phyloP scores from a whole-genome alignment of 2,113 vertebrate genomes.

The Notiomystis cincta region DNA sequence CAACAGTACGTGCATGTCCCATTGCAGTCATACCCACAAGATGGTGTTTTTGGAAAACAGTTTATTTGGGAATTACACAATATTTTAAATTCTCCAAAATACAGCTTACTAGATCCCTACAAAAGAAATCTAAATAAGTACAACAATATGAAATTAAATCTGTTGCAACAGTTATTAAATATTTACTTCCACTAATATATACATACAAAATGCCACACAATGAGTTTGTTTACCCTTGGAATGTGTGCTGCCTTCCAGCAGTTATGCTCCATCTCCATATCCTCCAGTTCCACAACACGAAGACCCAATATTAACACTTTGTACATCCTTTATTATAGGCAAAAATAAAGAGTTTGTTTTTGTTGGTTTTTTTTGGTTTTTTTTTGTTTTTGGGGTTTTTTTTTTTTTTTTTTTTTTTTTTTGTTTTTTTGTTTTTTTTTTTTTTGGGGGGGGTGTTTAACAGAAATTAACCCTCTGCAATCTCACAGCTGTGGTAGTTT shows the following conservation, averaged over 20 bases:
- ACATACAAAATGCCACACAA: slow-evolving; percentile 77
- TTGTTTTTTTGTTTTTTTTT: too few species aligned
- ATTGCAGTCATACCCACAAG: background rate
- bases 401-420: too few species aligned
- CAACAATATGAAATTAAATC: slow-evolving; percentile 84
- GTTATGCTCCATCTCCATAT: slow-evolving; percentile 1
- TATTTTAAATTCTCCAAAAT: slow-evolving; percentile 85
- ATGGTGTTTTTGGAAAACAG: slow-evolving; percentile 69
- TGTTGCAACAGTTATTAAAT: slow-evolving; percentile 76
- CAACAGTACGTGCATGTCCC: background rate
- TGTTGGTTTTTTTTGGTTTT: too few species aligned
- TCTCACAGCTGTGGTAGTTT: slow-evolving; percentile 93
- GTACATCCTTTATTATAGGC: slow-evolving; percentile 60
- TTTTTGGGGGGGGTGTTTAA: background rate
- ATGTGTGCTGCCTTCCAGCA: slow-evolving; percentile 68
- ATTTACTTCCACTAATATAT: slow-evolving; percentile 78
- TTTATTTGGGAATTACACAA: slow-evolving; percentile 77
- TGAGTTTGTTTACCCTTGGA: slow-evolving; percentile 70
- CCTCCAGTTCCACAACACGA: slow-evolving; percentile 56
- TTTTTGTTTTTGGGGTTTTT: too few species aligned
- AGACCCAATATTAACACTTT: slow-evolving; percentile 68
- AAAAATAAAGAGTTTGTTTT: slow-evolving; percentile 39
- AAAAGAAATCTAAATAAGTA: slow-evolving; percentile 83
- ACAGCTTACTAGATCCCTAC: slow-evolving; percentile 84
- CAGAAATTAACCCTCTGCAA: background rate